Evolutionary conservation across 2,797 vertebrate species (phyloP).

Genomic region (Setipinna tenuifilis): DNA sequence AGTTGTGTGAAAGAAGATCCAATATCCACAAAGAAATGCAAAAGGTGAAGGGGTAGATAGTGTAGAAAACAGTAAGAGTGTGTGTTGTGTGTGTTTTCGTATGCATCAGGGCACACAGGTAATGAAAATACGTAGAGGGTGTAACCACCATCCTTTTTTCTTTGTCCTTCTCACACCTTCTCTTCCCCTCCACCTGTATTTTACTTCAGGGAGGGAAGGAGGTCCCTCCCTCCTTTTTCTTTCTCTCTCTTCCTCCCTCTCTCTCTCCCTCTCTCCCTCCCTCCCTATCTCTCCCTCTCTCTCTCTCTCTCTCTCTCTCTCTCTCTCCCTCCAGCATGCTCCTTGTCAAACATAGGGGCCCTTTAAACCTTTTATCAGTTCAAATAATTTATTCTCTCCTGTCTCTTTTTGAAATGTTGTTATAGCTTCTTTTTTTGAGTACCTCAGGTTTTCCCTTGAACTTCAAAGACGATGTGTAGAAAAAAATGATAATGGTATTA

Average conservation of each 20-base stretch:
- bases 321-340: not conserved
- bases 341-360: not conserved
- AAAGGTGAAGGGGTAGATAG: no score
- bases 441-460: slow-evolving; percentile 65
- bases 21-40: no score
- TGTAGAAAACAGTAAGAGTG: no score
- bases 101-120: no score
- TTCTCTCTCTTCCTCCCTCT: not conserved
- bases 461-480: slow-evolving; percentile 65
- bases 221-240: no score
- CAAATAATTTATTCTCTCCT: slow-evolving; percentile 28
- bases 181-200: no score
- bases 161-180: no score
- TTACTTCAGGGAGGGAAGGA: no score
- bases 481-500: slow-evolving; percentile 42
- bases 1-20: not conserved
- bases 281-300: not conserved
- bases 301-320: not conserved
- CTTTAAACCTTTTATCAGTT: slow-evolving; percentile 18
- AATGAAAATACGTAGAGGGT: no score
- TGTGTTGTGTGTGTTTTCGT: no score
- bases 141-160: no score
- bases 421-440: not conserved
- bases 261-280: not conserved
- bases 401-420: slow-evolving; percentile 38